phyloP scores from a whole-genome alignment of 2,797 vertebrate genomes.

The Miichthys miiuy region DNA sequence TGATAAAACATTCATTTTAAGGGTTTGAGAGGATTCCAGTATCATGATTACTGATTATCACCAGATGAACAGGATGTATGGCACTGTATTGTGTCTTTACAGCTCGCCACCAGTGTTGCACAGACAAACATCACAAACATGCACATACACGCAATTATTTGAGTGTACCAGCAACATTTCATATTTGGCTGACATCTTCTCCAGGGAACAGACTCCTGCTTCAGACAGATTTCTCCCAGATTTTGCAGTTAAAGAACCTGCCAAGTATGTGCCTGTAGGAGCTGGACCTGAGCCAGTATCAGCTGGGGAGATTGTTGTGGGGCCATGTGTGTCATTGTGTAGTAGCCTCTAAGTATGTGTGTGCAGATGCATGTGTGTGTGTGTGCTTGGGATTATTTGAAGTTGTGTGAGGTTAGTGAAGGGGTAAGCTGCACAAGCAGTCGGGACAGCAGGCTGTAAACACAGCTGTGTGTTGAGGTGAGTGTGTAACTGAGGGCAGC shows the following conservation, averaged over 20 bases:
- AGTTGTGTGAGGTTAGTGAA: constrained; percentile 45
- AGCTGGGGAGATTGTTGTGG: constrained; percentile 68
- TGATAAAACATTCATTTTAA: background rate
- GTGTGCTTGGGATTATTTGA: constrained; percentile 40
- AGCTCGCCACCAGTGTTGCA: background rate
- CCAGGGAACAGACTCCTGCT: constrained; percentile 37
- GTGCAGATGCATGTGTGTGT: background rate
- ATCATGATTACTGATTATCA: background rate
- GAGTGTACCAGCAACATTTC: constrained; percentile 18
- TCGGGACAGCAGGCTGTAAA: constrained; percentile 58
- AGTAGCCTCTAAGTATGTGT: constrained; percentile 34
- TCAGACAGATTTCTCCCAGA: constrained; percentile 56
- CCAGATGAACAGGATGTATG: background rate
- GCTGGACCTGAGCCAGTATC: constrained; percentile 73
- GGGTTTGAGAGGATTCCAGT: background rate
- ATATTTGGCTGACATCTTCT: constrained; percentile 29
- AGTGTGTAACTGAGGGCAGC: constrained; percentile 37
- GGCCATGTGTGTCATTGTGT: constrained; percentile 54
- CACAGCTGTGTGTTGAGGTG: constrained; percentile 73
- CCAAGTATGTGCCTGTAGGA: constrained; percentile 59
- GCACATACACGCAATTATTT: constrained; percentile 8
- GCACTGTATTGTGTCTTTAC: background rate
- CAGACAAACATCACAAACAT: background rate
- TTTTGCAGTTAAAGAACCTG: constrained; percentile 38
- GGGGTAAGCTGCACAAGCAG: constrained; percentile 36